These are phyloP conservation scores for Sycophila sp. DNA, from an alignment of 1,140 invertebrate genomes.

Conservation along the genomic window DNA sequence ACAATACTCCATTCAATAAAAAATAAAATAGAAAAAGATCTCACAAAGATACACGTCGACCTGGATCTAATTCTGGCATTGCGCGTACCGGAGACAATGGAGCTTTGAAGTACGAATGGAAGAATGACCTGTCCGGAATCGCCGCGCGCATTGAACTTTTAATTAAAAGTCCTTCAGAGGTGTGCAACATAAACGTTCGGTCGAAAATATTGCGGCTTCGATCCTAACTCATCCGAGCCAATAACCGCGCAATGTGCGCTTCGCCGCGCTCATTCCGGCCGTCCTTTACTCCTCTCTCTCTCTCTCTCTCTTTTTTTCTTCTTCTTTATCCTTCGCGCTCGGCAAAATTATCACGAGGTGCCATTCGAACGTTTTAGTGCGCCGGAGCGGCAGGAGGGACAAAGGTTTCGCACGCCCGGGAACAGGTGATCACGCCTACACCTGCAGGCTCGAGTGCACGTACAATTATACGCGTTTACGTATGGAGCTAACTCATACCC, in stretches of 20 bases:
- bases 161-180: slow-evolving; percentile 31
- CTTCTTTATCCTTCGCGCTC: not conserved
- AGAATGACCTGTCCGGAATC: too few species aligned
- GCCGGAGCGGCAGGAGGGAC: slow-evolving; percentile 31
- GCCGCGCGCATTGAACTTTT: slow-evolving; percentile 30
- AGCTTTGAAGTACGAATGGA: too few species aligned
- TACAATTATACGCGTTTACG: slow-evolving; percentile 10
- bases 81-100: too few species aligned
- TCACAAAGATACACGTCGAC: too few species aligned
- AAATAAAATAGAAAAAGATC: too few species aligned
- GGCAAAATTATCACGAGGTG: slow-evolving; percentile 36
- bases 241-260: not conserved
- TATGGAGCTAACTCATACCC: not conserved
- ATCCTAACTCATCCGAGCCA: slow-evolving; percentile 28
- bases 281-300: not conserved
- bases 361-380: slow-evolving; percentile 37
- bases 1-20: too few species aligned
- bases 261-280: not conserved
- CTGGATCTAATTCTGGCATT: too few species aligned
- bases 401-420: slow-evolving; percentile 36
- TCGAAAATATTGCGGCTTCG: slow-evolving; percentile 8
- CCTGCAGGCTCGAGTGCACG: slow-evolving; percentile 35
- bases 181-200: not conserved
- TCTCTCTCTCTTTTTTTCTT: not conserved
- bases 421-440: slow-evolving; percentile 59